phyloP scores from a whole-genome alignment of 92 coral and sea anemone genomes.

The Epizoanthus illoricatus region DNA sequence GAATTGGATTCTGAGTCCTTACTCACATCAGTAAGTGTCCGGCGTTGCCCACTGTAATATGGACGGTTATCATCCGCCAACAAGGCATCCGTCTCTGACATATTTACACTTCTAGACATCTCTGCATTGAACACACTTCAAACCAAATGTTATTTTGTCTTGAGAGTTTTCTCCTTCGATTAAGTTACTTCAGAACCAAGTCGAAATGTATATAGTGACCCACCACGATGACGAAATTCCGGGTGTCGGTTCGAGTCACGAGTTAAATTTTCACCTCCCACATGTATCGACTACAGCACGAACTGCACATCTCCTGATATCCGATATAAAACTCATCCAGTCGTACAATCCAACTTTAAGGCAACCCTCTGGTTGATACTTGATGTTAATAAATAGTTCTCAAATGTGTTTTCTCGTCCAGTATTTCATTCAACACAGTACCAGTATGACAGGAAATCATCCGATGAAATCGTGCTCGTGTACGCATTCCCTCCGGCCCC shows the following conservation, averaged over 20 bases:
- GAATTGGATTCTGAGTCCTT: conserved; percentile 2
- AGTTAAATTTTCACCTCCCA: neutral
- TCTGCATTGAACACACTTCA: conserved; percentile 5
- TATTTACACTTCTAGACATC: conserved; percentile 47
- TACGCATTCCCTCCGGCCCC: too few relatives aligned
- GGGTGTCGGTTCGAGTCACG: neutral
- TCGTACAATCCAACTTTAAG: neutral
- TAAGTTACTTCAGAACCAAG: neutral
- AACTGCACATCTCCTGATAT: neutral
- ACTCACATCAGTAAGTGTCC: conserved; percentile 38
- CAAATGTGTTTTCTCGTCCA: neutral
- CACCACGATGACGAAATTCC: conserved; percentile 8
- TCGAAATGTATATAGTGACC: neutral
- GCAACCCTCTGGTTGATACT: neutral
- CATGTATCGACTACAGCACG: neutral
- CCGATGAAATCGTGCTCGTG: too few relatives aligned
- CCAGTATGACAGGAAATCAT: neutral
- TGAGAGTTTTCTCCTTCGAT: neutral
- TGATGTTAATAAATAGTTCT: neutral
- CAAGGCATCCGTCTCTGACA: conserved; percentile 56
- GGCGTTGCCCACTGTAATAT: conserved; percentile 41
- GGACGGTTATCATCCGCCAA: conserved; percentile 8
- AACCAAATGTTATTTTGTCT: neutral
- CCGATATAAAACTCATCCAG: neutral
- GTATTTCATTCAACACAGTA: neutral